Evolutionary conservation across 2,797 vertebrate genomes (phyloP), one percentile per base, ranked within the genome.

Genomic region (Channallabes apus): DNA sequence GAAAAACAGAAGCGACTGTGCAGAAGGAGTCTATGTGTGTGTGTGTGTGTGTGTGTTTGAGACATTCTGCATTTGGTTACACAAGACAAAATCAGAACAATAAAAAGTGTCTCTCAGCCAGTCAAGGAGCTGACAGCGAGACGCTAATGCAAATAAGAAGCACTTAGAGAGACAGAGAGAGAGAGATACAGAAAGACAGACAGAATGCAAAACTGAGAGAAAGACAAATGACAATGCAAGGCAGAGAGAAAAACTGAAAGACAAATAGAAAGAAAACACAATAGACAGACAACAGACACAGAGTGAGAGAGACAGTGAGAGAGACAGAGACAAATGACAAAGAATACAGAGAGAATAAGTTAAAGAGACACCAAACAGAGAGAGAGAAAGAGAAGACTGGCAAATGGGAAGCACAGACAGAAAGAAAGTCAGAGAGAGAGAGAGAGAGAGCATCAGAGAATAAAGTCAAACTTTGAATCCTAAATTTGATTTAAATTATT

Each of bases 271-370:
- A 87, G 29, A 71, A 32, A 77, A 24, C 6, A 24, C 35, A 18
- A 32, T 5, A 69, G 61, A 64, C 7, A 64, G 61, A 64, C 20
- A 69, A 35, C 5, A 69, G 67, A 69, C 20, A 69, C 83, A 76
- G 84, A 84, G 85, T 73, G 88, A 71, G 72, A 88, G 69, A 72
- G 85, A 51, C 15, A 29, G 83, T 51, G 11, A 76, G 38, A 87
- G 89, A 87, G 35, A 77, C 8, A 59, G 54, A 59, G 3, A 32
- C 46, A 51, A 51, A 51, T 51, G 18, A 24, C 1, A 71, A 38
- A 71, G 20, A 35, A 29, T 15, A 35, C 1, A 18, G 68, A 69
- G 4, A 32, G 20, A 20, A 59, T 59, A 59, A 59, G 17, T 35
- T 15, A 35, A 35, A 38, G 29, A 3, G 27, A 14, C 8, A 51